phyloP scores from a whole-genome alignment of 2,113 vertebrate genomes.

The Atractosteus spatula region DNA sequence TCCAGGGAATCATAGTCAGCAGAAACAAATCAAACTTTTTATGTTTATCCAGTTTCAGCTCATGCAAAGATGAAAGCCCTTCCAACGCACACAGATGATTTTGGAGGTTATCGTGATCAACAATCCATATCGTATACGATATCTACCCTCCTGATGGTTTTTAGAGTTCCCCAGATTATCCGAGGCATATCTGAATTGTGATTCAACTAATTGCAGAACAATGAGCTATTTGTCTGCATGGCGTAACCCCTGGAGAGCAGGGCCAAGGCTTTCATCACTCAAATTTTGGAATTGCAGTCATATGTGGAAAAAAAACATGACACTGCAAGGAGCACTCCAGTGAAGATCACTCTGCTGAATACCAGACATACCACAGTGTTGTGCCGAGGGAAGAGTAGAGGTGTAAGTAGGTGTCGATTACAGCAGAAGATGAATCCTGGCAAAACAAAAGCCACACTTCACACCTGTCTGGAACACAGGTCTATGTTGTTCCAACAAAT shows the following conservation, averaged over 20 bases:
- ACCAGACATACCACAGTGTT: slow-evolving; percentile 50
- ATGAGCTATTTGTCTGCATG: slow-evolving; percentile 39
- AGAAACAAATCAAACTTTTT: too few relatives aligned
- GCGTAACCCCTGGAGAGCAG: slow-evolving; percentile 25
- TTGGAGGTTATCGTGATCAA: slow-evolving; percentile 52
- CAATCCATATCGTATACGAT: slow-evolving; percentile 47
- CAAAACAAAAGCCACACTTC: slow-evolving; percentile 16
- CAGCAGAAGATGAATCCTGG: slow-evolving; percentile 8
- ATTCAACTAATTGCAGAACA: slow-evolving; percentile 46
- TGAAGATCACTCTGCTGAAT: slow-evolving; percentile 36
- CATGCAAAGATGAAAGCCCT: slow-evolving; percentile 31
- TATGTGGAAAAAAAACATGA: slow-evolving; percentile 61
- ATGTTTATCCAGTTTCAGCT: neutral
- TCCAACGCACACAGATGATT: neutral
- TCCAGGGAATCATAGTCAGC: too few relatives aligned
- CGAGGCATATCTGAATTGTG: slow-evolving; percentile 52
- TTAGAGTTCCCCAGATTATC: slow-evolving; percentile 30
- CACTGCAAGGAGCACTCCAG: slow-evolving; percentile 41
- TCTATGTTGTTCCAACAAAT: slow-evolving; percentile 11
- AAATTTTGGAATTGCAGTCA: slow-evolving; percentile 52
- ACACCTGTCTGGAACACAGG: slow-evolving; percentile 18
- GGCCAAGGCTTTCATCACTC: slow-evolving; percentile 42
- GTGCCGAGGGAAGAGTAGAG: slow-evolving; percentile 17
- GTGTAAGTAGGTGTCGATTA: slow-evolving; percentile 21
- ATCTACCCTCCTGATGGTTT: slow-evolving; percentile 37